Percentiles rank a stretch among this genome's conserved stretches.
Evolutionary conservation across 2,113 vertebrate species (phyloP).

Genomic region (Amphiprion ocellaris): DNA sequence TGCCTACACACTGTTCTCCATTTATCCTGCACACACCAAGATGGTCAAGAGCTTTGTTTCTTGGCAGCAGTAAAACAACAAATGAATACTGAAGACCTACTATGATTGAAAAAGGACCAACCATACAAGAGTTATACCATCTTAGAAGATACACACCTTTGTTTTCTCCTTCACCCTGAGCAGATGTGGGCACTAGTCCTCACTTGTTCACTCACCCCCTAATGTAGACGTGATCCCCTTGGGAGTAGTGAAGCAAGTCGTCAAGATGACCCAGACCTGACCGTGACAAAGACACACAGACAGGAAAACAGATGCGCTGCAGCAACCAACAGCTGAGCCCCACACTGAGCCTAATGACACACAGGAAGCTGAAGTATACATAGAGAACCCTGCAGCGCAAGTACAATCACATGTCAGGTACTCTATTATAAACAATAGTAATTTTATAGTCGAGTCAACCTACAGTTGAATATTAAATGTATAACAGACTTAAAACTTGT

Average conservation of each 20-base stretch:
- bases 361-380: neutral
- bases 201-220: slow-evolving; percentile 13
- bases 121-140: neutral
- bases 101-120: too few relatives aligned
- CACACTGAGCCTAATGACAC: neutral
- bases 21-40: too few relatives aligned
- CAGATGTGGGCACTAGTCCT: slow-evolving; percentile 11
- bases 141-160: neutral
- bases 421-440: too few relatives aligned
- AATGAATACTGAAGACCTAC: too few relatives aligned
- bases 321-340: slow-evolving; percentile 51
- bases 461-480: too few relatives aligned
- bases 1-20: too few relatives aligned
- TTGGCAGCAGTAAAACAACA: too few relatives aligned
- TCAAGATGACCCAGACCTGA: slow-evolving; percentile 54
- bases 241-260: slow-evolving; percentile 37
- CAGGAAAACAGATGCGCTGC: slow-evolving; percentile 46
- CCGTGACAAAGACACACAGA: slow-evolving; percentile 20
- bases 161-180: slow-evolving; percentile 3
- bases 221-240: slow-evolving; percentile 30
- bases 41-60: too few relatives aligned
- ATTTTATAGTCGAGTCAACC: too few relatives aligned
- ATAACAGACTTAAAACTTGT: too few relatives aligned
- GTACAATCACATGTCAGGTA: neutral
- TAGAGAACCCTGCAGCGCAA: neutral